Base-by-base conservation (phyloP, 2,888 invertebrate species). In the Argyresthia goedartella region DNA sequence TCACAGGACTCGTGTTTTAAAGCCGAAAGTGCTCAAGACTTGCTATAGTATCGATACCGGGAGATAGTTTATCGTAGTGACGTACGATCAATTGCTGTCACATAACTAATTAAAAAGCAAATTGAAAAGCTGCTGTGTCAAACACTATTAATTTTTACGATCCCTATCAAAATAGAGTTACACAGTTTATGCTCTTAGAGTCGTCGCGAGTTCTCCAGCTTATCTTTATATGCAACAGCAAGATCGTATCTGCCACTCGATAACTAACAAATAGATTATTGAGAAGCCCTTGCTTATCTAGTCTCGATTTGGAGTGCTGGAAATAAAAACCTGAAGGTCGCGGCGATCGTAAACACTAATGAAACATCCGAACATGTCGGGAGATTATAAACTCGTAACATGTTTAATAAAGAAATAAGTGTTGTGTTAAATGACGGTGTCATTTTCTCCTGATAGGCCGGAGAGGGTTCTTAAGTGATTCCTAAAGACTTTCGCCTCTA, bases 71-170 rank as follows among this genome's bases (percentile, higher is more conserved):
- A 52, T 48, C 45, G 15, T 11, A 10, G 43, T n/a, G 49, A 52
- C 45, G 48, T 52, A 51, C 51, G 33, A 41, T 50, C 52, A 52
- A 49, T 55, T 51, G 46, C 54, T 52, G 52, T 51, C 41, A 56
- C 52, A 56, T 54, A 54, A 59, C 71, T 73, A 75, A 78, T 77
- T 79, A 77, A 76, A 74, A 79, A 71, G 69, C 69, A 73, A 77
- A 80, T 78, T 75, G 74, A 79, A 76, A 70, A 64, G 67, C 62
- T 67, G 67, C 62, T 67, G 67, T 73, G 76, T 75, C 69, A 73
- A 69, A 66, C 67, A 73, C 71, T 76, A 76, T 79, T 76, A 77
- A 73, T 74, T 80, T 81, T 81, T 76, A 81, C 68, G 80, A 78
- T 70, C 67, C 54, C 66, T 72, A 73, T 77, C 73, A 64, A 63